Percentiles rank a stretch among this genome's conserved stretches.
These are phyloP conservation scores for Xenopus petersii DNA, from an alignment of 2,797 vertebrate species.

Conservation along the genomic window DNA sequence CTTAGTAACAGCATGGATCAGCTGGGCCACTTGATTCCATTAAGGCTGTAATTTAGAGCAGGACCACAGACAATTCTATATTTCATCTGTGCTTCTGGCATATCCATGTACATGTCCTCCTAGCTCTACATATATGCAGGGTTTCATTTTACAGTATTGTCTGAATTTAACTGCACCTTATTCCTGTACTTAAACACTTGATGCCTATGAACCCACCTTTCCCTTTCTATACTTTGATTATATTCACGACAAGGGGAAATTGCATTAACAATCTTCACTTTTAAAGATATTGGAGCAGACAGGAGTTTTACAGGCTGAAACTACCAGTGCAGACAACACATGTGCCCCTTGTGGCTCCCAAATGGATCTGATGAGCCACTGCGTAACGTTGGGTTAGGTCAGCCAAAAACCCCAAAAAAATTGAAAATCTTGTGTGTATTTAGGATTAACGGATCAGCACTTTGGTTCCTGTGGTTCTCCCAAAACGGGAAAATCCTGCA, in stretches of 20 bases:
- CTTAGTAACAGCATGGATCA: too few species aligned
- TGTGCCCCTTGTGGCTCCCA: conserved; percentile 34
- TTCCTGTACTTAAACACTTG: too few species aligned
- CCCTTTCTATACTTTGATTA: conserved; percentile 41
- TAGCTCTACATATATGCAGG: too few species aligned
- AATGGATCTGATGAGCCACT: conserved; percentile 31
- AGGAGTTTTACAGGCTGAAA: conserved; percentile 31
- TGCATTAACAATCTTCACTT: conserved; percentile 36
- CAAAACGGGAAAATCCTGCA: conserved; percentile 20
- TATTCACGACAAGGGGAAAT: conserved; percentile 34
- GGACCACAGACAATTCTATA: too few species aligned
- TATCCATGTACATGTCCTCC: too few species aligned
- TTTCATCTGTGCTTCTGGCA: too few species aligned
- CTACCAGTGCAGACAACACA: conserved; percentile 15
- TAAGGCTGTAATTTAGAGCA: too few species aligned
- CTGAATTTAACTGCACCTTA: too few species aligned
- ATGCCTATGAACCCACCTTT: neutral
- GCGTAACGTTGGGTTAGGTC: conserved; percentile 19
- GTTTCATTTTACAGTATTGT: too few species aligned
- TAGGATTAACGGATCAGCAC: conserved; percentile 38
- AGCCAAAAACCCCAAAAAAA: conserved; percentile 33
- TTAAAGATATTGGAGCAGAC: conserved; percentile 39
- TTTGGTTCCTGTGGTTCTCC: conserved; percentile 35
- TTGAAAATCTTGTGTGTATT: conserved; percentile 25
- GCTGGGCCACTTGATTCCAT: too few species aligned